Conservation (phyloP, 2,113 vertebrate species). For the Stigmatopora nigra region DNA sequence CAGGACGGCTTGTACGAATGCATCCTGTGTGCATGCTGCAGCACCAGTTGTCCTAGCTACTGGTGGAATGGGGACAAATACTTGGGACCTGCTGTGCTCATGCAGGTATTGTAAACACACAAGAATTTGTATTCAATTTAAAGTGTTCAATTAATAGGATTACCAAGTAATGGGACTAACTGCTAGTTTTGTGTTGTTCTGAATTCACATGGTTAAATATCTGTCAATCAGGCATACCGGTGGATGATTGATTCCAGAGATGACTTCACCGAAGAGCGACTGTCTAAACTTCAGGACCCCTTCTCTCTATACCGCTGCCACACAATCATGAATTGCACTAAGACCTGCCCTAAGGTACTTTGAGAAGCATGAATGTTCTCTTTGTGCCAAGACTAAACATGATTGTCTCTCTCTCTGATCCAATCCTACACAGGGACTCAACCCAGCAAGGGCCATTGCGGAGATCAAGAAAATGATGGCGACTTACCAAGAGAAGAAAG, state of each 20-base stretch:
- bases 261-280: slow-evolving; percentile 84
- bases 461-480: slow-evolving; percentile 98
- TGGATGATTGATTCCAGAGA: slow-evolving; percentile 96
- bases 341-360: slow-evolving; percentile 84
- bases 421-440: slow-evolving; percentile 75
- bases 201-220: neutral
- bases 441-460: slow-evolving; percentile 88
- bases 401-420: slow-evolving; percentile 22
- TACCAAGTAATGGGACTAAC: neutral
- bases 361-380: neutral
- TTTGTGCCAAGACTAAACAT: neutral
- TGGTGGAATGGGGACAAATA: slow-evolving; percentile 96
- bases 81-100: slow-evolving; percentile 84
- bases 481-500: slow-evolving; percentile 76
- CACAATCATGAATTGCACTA: slow-evolving; percentile 96
- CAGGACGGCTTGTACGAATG: slow-evolving; percentile 92
- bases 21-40: slow-evolving; percentile 91
- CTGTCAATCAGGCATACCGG: slow-evolving; percentile 77
- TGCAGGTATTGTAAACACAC: slow-evolving; percentile 75
- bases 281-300: slow-evolving; percentile 87
- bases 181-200: neutral
- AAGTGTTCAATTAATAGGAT: neutral
- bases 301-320: slow-evolving; percentile 95
- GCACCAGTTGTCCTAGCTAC: slow-evolving; percentile 93
- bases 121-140: neutral